These are phyloP conservation scores for Drosophila imparisetae DNA, from an alignment of 2,888 invertebrate species.

Conservation along the genomic window DNA sequence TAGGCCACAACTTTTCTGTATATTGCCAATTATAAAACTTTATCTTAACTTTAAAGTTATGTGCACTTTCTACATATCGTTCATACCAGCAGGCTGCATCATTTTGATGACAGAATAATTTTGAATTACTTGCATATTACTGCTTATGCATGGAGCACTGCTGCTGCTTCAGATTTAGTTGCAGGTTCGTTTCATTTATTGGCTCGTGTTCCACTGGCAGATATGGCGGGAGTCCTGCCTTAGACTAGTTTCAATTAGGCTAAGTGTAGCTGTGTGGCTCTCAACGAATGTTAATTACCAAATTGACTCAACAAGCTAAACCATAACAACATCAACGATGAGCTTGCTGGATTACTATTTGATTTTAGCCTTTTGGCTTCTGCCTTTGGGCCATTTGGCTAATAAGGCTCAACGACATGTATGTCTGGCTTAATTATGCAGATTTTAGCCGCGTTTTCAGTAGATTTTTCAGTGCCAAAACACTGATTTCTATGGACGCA, in stretches of 20 bases:
- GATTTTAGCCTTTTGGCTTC: constrained; percentile 16
- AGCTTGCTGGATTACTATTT: constrained; percentile 12
- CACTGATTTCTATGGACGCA: neutral
- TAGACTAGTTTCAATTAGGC: constrained; percentile 55
- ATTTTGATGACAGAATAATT: constrained; percentile 6
- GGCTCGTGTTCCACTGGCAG: constrained; percentile 5
- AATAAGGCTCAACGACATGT: constrained; percentile 9
- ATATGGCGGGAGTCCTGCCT: constrained; percentile 21
- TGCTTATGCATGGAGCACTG: neutral
- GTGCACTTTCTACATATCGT: neutral
- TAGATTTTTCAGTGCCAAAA: neutral
- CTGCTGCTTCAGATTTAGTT: neutral
- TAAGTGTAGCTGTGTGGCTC: constrained; percentile 32
- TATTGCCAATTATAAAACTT: neutral
- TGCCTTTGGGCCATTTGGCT: constrained; percentile 33
- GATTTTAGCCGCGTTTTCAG: constrained; percentile 18
- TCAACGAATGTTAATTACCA: constrained; percentile 70
- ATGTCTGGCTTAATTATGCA: constrained; percentile 42
- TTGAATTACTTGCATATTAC: constrained; percentile 23
- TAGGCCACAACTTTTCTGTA: neutral
- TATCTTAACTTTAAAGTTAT: neutral
- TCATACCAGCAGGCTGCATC: neutral
- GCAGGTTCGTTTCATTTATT: constrained; percentile 5
- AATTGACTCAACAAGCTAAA: constrained; percentile 66
- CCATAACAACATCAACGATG: constrained; percentile 28